Percentiles rank a stretch among this genome's conserved stretches.
Evolutionary conservation across 2,888 invertebrate genomes (phyloP).

Genomic region (Aelia acuminata): DNA sequence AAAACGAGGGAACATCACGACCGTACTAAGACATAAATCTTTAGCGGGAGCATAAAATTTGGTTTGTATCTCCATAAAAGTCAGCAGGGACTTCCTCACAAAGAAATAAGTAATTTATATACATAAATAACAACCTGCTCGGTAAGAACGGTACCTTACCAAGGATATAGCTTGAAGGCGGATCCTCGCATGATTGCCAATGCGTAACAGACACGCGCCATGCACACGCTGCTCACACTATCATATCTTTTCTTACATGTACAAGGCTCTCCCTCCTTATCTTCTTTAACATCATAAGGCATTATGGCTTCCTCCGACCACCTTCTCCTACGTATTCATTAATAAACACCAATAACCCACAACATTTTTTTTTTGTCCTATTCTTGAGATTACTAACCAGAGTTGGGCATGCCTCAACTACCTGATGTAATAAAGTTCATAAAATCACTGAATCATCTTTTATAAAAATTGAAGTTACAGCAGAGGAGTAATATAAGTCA

Average conservation of each 20-base stretch:
- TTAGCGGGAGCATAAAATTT: background rate
- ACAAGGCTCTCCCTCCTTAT: background rate
- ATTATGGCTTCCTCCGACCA: constrained; percentile 38
- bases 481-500: background rate
- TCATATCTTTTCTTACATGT: constrained; percentile 36
- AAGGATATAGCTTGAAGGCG: background rate
- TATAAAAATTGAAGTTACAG: background rate
- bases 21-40: background rate
- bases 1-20: no score
- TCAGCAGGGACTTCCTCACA: background rate
- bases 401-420: no score
- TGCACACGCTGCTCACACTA: constrained; percentile 28
- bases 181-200: constrained; percentile 37
- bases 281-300: constrained; percentile 8
- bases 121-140: no score
- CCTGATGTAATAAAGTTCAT: no score
- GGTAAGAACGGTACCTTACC: constrained; percentile 14
- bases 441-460: no score
- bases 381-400: no score
- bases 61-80: background rate
- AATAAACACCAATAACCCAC: no score
- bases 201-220: constrained; percentile 42
- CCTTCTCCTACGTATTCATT: background rate
- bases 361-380: no score
- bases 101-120: background rate